These are phyloP conservation scores for Dryadula phaetusa DNA, from an alignment of 2,888 invertebrate species.

Conservation along the genomic window DNA sequence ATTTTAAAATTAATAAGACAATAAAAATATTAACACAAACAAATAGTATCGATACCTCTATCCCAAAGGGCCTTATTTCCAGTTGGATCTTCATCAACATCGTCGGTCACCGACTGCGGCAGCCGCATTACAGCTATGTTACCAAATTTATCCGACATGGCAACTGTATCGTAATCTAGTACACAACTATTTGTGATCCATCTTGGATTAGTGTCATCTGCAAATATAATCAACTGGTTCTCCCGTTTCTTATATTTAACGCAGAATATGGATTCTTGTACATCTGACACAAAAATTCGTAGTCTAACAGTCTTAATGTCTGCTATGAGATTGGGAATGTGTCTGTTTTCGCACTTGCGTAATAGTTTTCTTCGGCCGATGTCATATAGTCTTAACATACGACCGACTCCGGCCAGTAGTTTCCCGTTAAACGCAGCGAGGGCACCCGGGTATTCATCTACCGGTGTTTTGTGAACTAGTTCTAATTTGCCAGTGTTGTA, in stretches of 20 bases:
- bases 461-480: slow-evolving; percentile 95
- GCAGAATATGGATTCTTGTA: slow-evolving; percentile 98
- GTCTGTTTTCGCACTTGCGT: slow-evolving; percentile 98
- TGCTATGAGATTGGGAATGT: slow-evolving; percentile 97
- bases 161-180: slow-evolving; percentile 98
- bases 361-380: slow-evolving; percentile 96
- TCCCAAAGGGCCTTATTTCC: slow-evolving; percentile 99
- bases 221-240: slow-evolving; percentile 98
- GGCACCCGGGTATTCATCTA: slow-evolving; percentile 96
- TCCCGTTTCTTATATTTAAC: slow-evolving; percentile 97
- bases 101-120: slow-evolving; percentile 96
- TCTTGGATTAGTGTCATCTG: slow-evolving; percentile 97
- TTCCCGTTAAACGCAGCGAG: slow-evolving; percentile 96
- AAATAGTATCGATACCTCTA: slow-evolving; percentile 77
- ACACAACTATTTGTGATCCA: slow-evolving; percentile 97
- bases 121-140: slow-evolving; percentile 96
- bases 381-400: slow-evolving; percentile 96
- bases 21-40: background rate
- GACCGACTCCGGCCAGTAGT: slow-evolving; percentile 95
- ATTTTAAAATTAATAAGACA: slow-evolving; percentile 18
- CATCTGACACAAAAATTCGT: slow-evolving; percentile 96
- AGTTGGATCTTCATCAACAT: slow-evolving; percentile 99
- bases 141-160: slow-evolving; percentile 98
- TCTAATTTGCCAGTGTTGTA: slow-evolving; percentile 94
- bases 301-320: slow-evolving; percentile 97